phyloP scores from a whole-genome alignment of 1,140 invertebrate genomes.

The Chrysopa pallens region DNA sequence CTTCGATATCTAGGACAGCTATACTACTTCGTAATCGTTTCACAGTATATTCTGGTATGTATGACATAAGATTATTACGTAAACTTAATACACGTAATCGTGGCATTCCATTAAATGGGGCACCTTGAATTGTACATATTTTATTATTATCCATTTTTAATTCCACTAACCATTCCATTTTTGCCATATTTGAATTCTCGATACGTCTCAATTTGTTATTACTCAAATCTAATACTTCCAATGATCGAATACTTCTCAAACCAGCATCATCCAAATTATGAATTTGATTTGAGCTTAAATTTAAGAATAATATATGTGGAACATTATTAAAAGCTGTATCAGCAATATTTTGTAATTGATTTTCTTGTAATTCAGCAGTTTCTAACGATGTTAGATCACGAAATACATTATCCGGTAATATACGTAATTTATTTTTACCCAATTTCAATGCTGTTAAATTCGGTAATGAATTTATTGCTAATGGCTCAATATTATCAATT shows the following conservation, averaged over 20 bases:
- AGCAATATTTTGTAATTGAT: constrained; percentile 45
- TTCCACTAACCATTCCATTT: constrained; percentile 70
- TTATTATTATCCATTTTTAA: constrained; percentile 60
- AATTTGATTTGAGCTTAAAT: constrained; percentile 62
- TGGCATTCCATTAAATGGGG: constrained; percentile 64
- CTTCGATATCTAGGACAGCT: constrained; percentile 55
- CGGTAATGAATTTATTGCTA: constrained; percentile 55
- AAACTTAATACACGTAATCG: constrained; percentile 60
- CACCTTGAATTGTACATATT: constrained; percentile 47
- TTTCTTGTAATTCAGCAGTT: constrained; percentile 63
- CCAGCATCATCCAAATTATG: constrained; percentile 50
- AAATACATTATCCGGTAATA: constrained; percentile 54
- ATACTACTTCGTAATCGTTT: constrained; percentile 58
- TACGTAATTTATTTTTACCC: constrained; percentile 52
- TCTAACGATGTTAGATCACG: constrained; percentile 55
- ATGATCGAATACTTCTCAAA: constrained; percentile 43
- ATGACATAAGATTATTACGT: constrained; percentile 56
- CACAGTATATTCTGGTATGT: constrained; percentile 55
- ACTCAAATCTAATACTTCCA: constrained; percentile 67
- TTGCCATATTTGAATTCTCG: constrained; percentile 35
- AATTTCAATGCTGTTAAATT: constrained; percentile 59
- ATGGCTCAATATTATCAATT: constrained; percentile 53
- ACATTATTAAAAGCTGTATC: constrained; percentile 58
- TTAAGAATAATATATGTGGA: constrained; percentile 59
- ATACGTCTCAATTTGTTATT: constrained; percentile 56